Conservation (phyloP, 2,113 vertebrate species). For the Pteronura brasiliensis region DNA sequence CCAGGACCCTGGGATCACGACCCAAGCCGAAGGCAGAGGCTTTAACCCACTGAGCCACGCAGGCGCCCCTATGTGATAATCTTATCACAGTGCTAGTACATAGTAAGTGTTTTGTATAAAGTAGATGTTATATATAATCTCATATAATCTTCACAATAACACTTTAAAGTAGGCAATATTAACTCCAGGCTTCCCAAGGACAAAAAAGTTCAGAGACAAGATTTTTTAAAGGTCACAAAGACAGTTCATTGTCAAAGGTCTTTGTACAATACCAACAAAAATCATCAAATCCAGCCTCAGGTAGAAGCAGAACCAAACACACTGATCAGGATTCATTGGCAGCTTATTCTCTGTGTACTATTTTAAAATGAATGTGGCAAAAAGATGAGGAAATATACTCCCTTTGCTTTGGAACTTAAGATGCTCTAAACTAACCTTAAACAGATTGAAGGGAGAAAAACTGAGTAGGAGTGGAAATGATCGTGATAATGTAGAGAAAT, state of each 20-base stretch:
- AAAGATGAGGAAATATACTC: neutral
- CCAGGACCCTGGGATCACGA: too few relatives aligned
- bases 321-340: neutral
- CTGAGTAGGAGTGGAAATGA: slow-evolving; percentile 53
- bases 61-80: neutral
- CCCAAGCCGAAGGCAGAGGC: too few relatives aligned
- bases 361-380: neutral
- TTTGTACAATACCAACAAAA: neutral
- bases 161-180: neutral
- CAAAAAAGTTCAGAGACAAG: neutral
- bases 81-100: neutral
- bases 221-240: neutral
- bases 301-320: neutral
- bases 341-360: neutral
- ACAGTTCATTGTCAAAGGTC: neutral
- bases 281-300: neutral
- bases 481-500: slow-evolving; percentile 49
- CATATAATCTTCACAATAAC: neutral
- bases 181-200: neutral
- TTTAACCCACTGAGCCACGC: too few relatives aligned
- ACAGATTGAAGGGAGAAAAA: slow-evolving; percentile 62
- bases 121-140: neutral
- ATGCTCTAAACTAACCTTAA: slow-evolving; percentile 31
- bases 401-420: neutral
- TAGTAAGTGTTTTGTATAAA: neutral